A percentile compares a stretch with the other conserved stretches of the same genome.
These are phyloP conservation scores for Trichosurus vulpecula DNA, from an alignment of 2,797 vertebrate genomes.

Conservation along the genomic window DNA sequence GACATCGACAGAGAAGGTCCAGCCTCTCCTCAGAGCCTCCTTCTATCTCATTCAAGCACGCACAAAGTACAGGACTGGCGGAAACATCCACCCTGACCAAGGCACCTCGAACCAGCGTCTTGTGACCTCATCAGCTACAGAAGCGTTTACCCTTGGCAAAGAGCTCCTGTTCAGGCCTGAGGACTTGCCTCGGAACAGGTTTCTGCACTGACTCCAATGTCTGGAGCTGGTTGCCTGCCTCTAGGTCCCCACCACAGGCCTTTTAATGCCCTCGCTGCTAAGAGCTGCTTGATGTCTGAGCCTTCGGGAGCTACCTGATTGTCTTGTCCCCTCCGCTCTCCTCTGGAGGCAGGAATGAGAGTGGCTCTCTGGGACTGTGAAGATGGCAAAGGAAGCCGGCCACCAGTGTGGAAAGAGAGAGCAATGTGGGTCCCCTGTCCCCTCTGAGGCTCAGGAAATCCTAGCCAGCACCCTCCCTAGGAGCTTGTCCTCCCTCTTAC, in stretches of 20 bases:
- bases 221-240: neutral
- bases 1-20: neutral
- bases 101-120: neutral
- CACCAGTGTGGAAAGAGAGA: neutral
- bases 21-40: neutral
- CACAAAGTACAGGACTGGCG: neutral
- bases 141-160: neutral
- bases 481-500: no score
- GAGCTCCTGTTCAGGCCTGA: neutral
- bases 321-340: neutral
- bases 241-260: neutral
- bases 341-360: neutral
- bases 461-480: neutral
- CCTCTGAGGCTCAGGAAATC: rapidly evolving
- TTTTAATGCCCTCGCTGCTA: neutral
- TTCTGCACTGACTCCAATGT: neutral
- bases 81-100: neutral
- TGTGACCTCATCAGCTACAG: neutral
- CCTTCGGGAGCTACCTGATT: neutral
- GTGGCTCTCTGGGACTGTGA: neutral
- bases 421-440: neutral
- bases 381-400: neutral
- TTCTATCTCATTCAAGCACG: neutral
- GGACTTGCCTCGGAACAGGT: no score
- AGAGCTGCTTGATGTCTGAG: neutral